These are phyloP conservation scores for Rutpela maculata DNA, from an alignment of 2,888 invertebrate species.

Conservation along the genomic window DNA sequence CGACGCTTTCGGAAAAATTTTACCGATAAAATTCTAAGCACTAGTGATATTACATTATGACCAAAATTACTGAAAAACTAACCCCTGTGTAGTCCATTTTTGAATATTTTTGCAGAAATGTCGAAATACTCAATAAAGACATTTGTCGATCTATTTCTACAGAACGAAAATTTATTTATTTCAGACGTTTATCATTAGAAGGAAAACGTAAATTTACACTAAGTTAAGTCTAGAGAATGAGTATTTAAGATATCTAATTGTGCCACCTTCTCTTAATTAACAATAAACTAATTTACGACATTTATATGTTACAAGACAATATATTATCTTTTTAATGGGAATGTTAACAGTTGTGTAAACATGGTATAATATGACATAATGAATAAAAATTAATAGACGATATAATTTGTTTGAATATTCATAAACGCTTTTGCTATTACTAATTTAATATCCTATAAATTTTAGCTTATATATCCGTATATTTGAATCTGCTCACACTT, in stretches of 20 bases:
- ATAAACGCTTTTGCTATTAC: slow-evolving; percentile 19
- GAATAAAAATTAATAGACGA: slow-evolving; percentile 20
- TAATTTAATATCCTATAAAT: background rate
- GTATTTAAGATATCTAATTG: background rate
- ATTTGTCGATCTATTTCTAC: no score
- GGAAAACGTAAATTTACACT: background rate
- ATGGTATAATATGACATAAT: slow-evolving; percentile 4
- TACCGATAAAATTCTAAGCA: no score
- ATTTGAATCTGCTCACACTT: no score
- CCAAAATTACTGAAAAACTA: no score
- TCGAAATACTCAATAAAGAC: no score
- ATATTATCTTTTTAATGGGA: slow-evolving; percentile 16
- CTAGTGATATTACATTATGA: no score
- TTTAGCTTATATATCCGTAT: background rate
- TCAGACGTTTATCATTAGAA: background rate
- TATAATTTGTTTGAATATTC: slow-evolving; percentile 29
- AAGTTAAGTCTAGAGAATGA: background rate
- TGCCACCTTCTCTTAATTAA: background rate
- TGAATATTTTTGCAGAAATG: no score
- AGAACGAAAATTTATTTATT: background rate
- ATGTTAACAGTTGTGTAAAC: slow-evolving; percentile 29
- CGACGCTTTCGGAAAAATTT: no score
- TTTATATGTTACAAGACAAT: background rate
- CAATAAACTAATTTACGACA: slow-evolving; percentile 6
- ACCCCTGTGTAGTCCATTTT: no score